A percentile compares a stretch with the other conserved stretches of the same genome.
Conservation (phyloP, 1,140 invertebrate genomes). For the Zaprionus taronus region DNA sequence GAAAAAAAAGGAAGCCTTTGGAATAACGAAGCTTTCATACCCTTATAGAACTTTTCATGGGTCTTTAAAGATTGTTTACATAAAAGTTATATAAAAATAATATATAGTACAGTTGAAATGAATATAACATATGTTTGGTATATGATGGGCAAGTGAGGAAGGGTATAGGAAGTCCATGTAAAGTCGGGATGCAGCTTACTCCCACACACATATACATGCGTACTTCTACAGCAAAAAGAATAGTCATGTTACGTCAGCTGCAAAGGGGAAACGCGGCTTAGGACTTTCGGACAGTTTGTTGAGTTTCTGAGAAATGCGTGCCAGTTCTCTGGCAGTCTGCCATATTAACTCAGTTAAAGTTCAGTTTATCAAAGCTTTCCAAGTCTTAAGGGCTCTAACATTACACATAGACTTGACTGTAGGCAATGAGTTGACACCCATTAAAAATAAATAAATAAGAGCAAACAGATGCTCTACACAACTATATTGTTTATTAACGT, state of each 20-base stretch:
- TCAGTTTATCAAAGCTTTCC: not conserved
- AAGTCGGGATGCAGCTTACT: not conserved
- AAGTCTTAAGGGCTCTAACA: too few relatives aligned
- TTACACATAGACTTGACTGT: too few relatives aligned
- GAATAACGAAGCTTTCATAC: not conserved
- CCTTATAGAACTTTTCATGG: too few relatives aligned
- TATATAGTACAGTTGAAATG: too few relatives aligned
- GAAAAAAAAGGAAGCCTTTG: conserved; percentile 5
- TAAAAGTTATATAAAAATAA: too few relatives aligned
- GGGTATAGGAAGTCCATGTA: too few relatives aligned
- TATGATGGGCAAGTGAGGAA: too few relatives aligned
- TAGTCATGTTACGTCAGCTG: not conserved
- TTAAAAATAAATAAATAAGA: not conserved
- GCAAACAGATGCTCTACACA: not conserved
- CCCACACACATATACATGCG: not conserved
- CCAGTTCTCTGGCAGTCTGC: conserved; percentile 20
- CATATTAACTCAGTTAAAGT: conserved; percentile 18
- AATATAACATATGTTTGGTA: too few relatives aligned
- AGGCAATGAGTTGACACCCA: not conserved
- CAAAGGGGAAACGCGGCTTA: not conserved
- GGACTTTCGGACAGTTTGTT: conserved; percentile 5
- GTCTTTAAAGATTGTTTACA: too few relatives aligned
- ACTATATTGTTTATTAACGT: too few relatives aligned
- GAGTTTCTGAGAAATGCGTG: conserved; percentile 16
- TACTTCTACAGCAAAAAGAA: not conserved